Conservation (phyloP, 2,888 invertebrate genomes). For the Eupeodes latifasciatus region DNA sequence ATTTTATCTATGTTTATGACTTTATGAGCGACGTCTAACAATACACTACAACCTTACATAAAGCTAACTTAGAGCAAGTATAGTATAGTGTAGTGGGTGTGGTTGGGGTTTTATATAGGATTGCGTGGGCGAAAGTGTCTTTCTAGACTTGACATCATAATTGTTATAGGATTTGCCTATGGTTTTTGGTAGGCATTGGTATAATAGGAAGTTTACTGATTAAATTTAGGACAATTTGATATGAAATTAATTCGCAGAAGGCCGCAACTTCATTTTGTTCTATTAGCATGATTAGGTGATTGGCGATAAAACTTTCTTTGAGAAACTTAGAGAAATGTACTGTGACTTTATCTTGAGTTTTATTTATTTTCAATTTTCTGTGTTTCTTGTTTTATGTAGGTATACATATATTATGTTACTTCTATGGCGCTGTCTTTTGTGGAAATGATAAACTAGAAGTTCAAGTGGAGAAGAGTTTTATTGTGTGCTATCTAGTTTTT, state of each 20-base stretch:
- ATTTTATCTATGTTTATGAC: conserved; percentile 44
- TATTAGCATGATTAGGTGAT: conserved; percentile 15
- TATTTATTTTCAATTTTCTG: not conserved
- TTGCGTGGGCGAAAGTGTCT: not conserved
- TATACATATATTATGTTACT: not conserved
- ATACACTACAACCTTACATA: not conserved
- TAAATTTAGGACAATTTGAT: conserved; percentile 48
- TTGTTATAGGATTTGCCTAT: not conserved
- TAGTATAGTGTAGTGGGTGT: no score
- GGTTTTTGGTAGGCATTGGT: no score
- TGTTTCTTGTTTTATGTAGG: no score
- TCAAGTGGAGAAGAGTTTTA: not conserved
- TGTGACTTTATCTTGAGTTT: not conserved
- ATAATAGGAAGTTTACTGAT: conserved; percentile 40
- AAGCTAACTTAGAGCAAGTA: no score
- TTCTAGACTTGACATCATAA: not conserved
- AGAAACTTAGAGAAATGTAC: not conserved
- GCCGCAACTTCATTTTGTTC: conserved; percentile 8
- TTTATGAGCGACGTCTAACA: conserved; percentile 51
- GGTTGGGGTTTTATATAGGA: not conserved
- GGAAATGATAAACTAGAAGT: not conserved
- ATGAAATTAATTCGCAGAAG: conserved; percentile 30
- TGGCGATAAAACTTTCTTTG: conserved; percentile 9
- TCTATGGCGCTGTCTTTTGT: not conserved
- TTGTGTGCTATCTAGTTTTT: not conserved